Conservation (phyloP, 1,140 invertebrate species). For the Drosophila bocqueti region DNA sequence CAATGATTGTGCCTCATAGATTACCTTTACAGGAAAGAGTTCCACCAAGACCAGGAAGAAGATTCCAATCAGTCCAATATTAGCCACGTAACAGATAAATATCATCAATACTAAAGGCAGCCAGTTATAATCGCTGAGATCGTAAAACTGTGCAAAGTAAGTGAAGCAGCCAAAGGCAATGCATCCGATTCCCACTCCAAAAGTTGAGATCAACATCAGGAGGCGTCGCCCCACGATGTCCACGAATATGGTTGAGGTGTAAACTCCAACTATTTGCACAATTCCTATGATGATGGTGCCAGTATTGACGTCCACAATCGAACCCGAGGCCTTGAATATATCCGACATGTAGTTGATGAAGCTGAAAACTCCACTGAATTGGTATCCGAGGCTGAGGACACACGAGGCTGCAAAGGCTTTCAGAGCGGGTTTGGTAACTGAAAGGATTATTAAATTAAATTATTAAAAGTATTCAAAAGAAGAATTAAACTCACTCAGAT, state of each 20-base stretch:
- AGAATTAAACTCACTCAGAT: constrained; percentile 58
- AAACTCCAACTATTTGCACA: constrained; percentile 73
- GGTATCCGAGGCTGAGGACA: constrained; percentile 73
- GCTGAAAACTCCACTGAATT: constrained; percentile 86
- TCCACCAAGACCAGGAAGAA: constrained; percentile 77
- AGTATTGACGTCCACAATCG: constrained; percentile 86
- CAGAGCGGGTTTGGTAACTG: constrained; percentile 59
- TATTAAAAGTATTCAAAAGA: not conserved
- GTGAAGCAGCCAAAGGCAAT: constrained; percentile 71
- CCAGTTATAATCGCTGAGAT: constrained; percentile 67
- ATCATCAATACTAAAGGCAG: constrained; percentile 72
- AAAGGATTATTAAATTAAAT: not conserved
- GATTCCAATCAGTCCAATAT: constrained; percentile 73
- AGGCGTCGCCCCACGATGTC: constrained; percentile 77
- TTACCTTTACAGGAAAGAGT: constrained; percentile 76
- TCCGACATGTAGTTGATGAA: constrained; percentile 87
- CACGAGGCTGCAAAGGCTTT: constrained; percentile 54
- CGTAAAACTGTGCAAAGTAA: constrained; percentile 35
- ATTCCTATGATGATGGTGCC: constrained; percentile 91
- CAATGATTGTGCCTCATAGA: not conserved
- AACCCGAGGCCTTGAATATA: constrained; percentile 89
- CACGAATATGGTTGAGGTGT: constrained; percentile 74
- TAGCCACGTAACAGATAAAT: constrained; percentile 60
- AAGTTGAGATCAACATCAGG: constrained; percentile 76
- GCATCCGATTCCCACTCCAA: constrained; percentile 69